Conservation (phyloP, 2,888 invertebrate genomes). For the Drosophila recens region DNA sequence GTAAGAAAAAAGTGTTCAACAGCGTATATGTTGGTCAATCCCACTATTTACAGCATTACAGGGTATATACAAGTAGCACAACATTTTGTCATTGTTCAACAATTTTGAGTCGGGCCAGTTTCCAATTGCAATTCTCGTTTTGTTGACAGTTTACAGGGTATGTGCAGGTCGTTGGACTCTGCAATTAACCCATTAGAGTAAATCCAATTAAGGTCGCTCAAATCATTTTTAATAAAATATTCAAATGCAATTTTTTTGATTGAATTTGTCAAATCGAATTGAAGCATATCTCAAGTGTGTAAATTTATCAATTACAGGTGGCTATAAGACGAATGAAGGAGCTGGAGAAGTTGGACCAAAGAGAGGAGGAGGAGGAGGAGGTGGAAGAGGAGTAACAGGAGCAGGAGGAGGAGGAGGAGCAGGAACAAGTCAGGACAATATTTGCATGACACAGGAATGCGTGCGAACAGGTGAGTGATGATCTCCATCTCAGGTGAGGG, state of each 20-base stretch:
- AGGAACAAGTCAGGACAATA: slow-evolving; percentile 61
- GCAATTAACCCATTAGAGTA: neutral
- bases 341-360: slow-evolving; percentile 18
- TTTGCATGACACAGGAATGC: slow-evolving; percentile 88
- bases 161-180: neutral
- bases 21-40: too few species aligned
- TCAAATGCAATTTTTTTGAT: slow-evolving; percentile 73
- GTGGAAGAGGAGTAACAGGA: neutral
- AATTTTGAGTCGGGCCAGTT: rapidly evolving
- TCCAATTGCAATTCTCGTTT: too few species aligned
- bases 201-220: slow-evolving; percentile 7
- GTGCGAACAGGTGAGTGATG: slow-evolving; percentile 87
- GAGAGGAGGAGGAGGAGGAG: slow-evolving; percentile 31
- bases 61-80: too few species aligned
- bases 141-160: slow-evolving; percentile 28
- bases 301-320: slow-evolving; percentile 63
- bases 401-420: slow-evolving; percentile 20
- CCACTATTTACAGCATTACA: too few species aligned
- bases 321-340: slow-evolving; percentile 23
- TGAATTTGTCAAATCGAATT: slow-evolving; percentile 61
- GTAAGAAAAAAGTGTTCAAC: too few species aligned
- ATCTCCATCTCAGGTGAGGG: neutral
- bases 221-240: slow-evolving; percentile 61
- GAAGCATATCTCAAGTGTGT: slow-evolving; percentile 1
- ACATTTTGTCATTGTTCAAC: too few species aligned